Conservation (phyloP, 53 echinoderm and acorn worm genomes). For the Arbacia lixula region DNA sequence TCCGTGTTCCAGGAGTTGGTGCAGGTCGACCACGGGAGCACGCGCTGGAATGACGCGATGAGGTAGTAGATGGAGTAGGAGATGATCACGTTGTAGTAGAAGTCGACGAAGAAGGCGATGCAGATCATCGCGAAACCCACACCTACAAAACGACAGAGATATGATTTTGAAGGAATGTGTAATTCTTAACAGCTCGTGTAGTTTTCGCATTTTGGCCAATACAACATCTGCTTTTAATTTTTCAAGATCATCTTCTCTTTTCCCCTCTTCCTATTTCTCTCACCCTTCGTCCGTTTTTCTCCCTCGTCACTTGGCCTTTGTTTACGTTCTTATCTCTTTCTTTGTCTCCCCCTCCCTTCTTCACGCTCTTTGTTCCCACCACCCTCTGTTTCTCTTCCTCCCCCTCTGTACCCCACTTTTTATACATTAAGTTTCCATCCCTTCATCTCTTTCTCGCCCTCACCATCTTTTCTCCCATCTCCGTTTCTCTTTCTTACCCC, state of each 20-base stretch:
- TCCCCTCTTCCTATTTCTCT: no score
- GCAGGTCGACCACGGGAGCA: constrained; percentile 87
- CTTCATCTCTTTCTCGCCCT: no score
- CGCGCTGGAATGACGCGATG: constrained; percentile 88
- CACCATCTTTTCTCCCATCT: no score
- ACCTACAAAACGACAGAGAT: constrained; percentile 52
- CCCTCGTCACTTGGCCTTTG: no score
- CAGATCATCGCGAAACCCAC: constrained; percentile 89
- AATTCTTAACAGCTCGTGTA: no score
- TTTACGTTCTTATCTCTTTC: not conserved
- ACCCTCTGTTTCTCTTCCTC: not conserved
- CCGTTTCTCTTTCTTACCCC: no score
- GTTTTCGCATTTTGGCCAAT: no score
- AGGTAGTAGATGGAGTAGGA: constrained; percentile 95
- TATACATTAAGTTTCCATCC: no score
- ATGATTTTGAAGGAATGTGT: not conserved
- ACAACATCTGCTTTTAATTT: no score
- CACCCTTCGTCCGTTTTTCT: no score
- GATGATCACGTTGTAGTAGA: constrained; percentile 99
- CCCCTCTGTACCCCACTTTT: not conserved
- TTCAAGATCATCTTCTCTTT: no score
- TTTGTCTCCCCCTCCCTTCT: not conserved
- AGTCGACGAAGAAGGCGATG: constrained; percentile 97
- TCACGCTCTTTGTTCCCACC: not conserved
- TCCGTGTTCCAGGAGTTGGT: constrained; percentile 80